Percentiles rank a stretch among this genome's conserved stretches.
These are phyloP conservation scores for Cerastis leucographa DNA, from an alignment of 2,888 invertebrate species.

Conservation along the genomic window DNA sequence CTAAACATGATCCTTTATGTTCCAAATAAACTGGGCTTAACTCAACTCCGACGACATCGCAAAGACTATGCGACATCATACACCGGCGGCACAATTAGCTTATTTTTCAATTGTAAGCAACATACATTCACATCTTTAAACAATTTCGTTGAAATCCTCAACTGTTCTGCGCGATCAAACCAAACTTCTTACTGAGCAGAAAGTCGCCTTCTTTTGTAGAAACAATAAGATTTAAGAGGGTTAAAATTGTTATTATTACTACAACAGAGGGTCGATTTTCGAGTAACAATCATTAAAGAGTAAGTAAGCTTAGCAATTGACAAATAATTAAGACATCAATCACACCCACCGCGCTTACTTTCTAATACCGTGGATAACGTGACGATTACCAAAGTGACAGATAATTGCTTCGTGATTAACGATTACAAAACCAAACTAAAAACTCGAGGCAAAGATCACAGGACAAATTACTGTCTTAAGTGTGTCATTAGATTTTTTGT, in stretches of 20 bases:
- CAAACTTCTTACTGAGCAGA: background rate
- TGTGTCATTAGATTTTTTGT: conserved; percentile 27
- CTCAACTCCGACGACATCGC: background rate
- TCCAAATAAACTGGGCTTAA: background rate
- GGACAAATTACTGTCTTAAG: conserved; percentile 6
- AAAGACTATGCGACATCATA: background rate
- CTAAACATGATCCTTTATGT: background rate
- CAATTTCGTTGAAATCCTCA: background rate
- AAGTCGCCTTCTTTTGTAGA: background rate
- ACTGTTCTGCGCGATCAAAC: background rate
- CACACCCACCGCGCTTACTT: background rate
- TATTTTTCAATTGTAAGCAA: background rate
- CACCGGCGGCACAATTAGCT: no score
- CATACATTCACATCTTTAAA: background rate
- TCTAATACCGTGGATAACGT: conserved; percentile 4
- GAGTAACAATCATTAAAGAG: background rate
- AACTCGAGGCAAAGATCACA: conserved; percentile 14
- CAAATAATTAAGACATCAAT: background rate
- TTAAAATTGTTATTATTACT: background rate
- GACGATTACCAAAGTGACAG: conserved; percentile 4
- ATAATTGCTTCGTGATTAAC: conserved; percentile 44
- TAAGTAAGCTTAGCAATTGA: background rate
- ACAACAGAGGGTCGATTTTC: background rate
- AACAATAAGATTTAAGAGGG: background rate
- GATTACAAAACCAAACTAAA: conserved; percentile 26